These are phyloP conservation scores for Meloidogyne chitwoodi DNA, from an alignment of 1,140 invertebrate species.

Conservation along the genomic window DNA sequence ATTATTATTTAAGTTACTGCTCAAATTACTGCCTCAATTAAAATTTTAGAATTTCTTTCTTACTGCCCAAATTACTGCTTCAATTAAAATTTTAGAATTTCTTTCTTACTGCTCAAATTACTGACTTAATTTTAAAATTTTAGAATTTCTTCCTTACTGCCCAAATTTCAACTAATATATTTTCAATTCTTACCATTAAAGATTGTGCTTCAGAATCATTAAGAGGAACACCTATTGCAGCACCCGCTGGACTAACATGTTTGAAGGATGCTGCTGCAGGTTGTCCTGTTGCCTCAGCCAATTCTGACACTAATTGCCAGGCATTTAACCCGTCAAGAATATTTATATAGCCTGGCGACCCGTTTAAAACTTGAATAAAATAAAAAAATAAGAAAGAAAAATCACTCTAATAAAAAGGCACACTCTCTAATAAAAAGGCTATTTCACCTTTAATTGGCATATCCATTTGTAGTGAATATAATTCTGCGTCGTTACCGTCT, in stretches of 20 bases:
- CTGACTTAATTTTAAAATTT: no score
- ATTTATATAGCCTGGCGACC: constrained; percentile 93
- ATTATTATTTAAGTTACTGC: background rate
- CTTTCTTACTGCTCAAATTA: background rate
- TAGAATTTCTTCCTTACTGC: no score
- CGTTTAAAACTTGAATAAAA: constrained; percentile 76
- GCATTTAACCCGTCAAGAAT: constrained; percentile 93
- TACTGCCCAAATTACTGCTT: background rate
- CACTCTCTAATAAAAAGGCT: background rate
- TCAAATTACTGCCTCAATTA: background rate
- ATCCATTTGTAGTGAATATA: constrained; percentile 75
- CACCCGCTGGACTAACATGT: constrained; percentile 65
- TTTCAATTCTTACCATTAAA: constrained; percentile 59
- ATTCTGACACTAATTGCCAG: constrained; percentile 88
- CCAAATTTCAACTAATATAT: background rate
- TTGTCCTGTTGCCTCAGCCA: constrained; percentile 73
- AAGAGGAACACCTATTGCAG: constrained; percentile 79
- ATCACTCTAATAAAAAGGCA: background rate
- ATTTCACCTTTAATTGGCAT: constrained; percentile 75
- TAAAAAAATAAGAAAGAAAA: background rate
- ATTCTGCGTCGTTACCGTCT: constrained; percentile 85
- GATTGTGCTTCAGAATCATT: constrained; percentile 73
- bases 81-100: no score
- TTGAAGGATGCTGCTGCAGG: constrained; percentile 96
- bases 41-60: no score